Percentiles rank a stretch among this genome's conserved stretches.
Evolutionary conservation across 2,888 invertebrate genomes (phyloP).

Genomic region (Noctua pronuba): DNA sequence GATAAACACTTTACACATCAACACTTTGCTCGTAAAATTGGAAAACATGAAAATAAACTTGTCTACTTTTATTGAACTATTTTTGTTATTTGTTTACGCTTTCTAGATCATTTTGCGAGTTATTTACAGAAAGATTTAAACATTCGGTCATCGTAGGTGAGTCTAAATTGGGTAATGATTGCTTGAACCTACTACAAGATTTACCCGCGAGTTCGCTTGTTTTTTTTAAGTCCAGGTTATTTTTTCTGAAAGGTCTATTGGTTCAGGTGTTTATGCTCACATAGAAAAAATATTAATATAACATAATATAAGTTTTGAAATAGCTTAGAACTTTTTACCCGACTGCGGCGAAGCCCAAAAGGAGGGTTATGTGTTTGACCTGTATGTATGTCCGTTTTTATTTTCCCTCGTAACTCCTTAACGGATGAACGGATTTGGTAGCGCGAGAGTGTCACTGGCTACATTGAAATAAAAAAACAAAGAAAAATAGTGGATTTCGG

Average conservation of each 20-base stretch:
- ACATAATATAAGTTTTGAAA: too few species aligned
- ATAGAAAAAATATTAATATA: neutral
- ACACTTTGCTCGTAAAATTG: constrained; percentile 23
- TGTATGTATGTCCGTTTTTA: too few species aligned
- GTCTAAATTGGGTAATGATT: constrained; percentile 10
- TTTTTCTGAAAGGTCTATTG: neutral
- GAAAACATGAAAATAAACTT: constrained; percentile 26
- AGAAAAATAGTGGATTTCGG: too few species aligned
- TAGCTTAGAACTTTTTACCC: too few species aligned
- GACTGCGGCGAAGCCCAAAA: too few species aligned
- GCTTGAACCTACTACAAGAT: neutral
- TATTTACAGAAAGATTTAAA: constrained; percentile 14
- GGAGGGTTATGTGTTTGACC: too few species aligned
- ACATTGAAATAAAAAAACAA: too few species aligned
- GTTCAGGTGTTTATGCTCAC: neutral
- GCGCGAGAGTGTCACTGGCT: too few species aligned
- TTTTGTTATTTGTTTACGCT: constrained; percentile 63
- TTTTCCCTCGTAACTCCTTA: too few species aligned
- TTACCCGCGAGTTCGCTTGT: neutral
- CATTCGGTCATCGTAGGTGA: constrained; percentile 45
- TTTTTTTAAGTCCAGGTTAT: neutral
- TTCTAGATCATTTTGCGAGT: constrained; percentile 18
- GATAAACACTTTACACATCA: constrained; percentile 26
- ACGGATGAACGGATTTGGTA: too few species aligned
- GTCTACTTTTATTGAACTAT: constrained; percentile 41